These are phyloP conservation scores for Tringa solitaria DNA, from an alignment of 2,113 vertebrate species.

Conservation along the genomic window DNA sequence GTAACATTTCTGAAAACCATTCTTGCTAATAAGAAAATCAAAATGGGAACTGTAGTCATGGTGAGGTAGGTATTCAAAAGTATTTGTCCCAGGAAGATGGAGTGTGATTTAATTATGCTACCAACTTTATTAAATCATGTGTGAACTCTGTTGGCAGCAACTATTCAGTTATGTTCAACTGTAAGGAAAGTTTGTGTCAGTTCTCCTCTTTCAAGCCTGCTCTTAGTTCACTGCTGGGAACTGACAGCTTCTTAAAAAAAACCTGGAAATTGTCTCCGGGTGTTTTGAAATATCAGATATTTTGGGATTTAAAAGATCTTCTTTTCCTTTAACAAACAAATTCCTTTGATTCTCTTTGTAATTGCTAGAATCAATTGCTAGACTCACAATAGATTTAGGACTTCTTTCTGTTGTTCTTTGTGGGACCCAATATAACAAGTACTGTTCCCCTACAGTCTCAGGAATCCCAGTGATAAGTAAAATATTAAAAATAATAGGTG, in stretches of 20 bases:
- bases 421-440: not conserved
- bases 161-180: not conserved
- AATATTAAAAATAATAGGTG: not conserved
- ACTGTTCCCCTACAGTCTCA: not conserved
- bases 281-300: not conserved
- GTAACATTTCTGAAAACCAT: not conserved
- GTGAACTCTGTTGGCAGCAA: not conserved
- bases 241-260: not conserved
- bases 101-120: not conserved
- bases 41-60: not conserved
- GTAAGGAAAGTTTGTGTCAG: not conserved
- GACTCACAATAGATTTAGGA: not conserved
- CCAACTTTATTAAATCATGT: not conserved
- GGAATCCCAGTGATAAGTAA: not conserved
- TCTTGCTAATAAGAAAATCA: not conserved
- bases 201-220: not conserved
- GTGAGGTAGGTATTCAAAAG: not conserved
- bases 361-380: not conserved
- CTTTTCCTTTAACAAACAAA: not conserved
- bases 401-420: not conserved
- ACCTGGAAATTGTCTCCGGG: fast-evolving
- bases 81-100: not conserved
- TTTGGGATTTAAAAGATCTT: not conserved
- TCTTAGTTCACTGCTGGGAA: not conserved
- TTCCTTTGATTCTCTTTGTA: not conserved